Percentiles rank a stretch among this genome's conserved stretches.
phyloP scores from a whole-genome alignment of 2,113 vertebrate species.

The Emydocephalus ijimae region DNA sequence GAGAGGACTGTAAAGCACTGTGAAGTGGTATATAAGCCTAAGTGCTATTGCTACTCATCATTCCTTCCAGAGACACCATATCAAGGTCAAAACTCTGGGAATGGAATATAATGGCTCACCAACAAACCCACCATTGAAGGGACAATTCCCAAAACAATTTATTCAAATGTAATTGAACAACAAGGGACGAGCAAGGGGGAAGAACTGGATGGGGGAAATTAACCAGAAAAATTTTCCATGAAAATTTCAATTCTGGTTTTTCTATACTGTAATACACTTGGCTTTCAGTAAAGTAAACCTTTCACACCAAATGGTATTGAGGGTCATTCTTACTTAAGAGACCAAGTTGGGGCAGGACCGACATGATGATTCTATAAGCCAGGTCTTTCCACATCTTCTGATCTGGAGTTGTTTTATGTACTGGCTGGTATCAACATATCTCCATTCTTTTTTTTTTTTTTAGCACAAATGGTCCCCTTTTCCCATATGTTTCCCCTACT shows the following conservation, averaged over 20 bases:
- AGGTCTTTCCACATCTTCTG: background rate
- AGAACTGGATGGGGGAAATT: background rate
- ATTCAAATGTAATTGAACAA: background rate
- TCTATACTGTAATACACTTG: background rate
- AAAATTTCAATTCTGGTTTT: background rate
- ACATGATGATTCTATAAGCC: background rate
- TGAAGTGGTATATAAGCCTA: no score
- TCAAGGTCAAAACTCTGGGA: background rate
- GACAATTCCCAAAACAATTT: background rate
- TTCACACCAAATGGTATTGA: background rate
- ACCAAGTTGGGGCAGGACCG: background rate
- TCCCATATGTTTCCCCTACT: no score
- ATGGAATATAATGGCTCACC: background rate
- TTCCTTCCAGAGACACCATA: background rate
- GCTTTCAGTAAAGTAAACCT: background rate
- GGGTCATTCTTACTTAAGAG: background rate
- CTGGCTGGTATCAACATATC: background rate
- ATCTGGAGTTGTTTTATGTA: background rate
- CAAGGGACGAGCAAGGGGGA: background rate
- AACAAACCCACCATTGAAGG: background rate
- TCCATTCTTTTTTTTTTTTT: background rate
- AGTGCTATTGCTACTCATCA: background rate
- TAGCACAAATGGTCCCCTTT: background rate
- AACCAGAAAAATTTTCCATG: background rate
- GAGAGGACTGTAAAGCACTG: no score